Evolutionary conservation across 2,113 vertebrate genomes (phyloP).

Genomic region (Triplophysa siluroides): DNA sequence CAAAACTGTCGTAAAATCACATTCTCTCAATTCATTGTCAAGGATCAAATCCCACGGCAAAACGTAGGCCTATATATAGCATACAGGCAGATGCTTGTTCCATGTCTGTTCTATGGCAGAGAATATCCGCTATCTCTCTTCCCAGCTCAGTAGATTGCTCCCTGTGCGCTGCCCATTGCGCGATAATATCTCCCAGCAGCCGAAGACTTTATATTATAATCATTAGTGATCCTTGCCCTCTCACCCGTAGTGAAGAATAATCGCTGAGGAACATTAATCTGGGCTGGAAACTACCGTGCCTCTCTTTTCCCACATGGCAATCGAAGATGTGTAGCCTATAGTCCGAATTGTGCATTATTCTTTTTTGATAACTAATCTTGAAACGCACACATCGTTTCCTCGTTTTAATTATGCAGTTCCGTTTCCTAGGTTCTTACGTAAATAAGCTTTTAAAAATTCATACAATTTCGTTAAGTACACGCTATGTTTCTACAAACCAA

Average conservation of each 20-base stretch:
- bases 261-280: conserved; percentile 60
- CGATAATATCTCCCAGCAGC: conserved; percentile 64
- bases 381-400: neutral
- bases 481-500: neutral
- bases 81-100: conserved; percentile 41
- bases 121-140: conserved; percentile 61
- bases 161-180: conserved; percentile 54
- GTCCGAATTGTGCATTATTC: neutral
- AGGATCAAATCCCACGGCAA: conserved; percentile 47
- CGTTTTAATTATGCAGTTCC: no score
- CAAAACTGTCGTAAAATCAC: neutral
- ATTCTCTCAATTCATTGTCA: conserved; percentile 50
- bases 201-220: conserved; percentile 61
- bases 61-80: neutral
- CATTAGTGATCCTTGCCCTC: conserved; percentile 69
- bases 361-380: conserved; percentile 14
- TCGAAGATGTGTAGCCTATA: neutral
- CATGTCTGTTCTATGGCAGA: conserved; percentile 16
- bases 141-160: conserved; percentile 44
- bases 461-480: neutral
- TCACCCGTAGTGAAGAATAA: conserved; percentile 61
- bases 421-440: no score
- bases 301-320: conserved; percentile 41
- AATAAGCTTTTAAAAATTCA: neutral
- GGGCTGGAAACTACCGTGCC: conserved; percentile 44